A percentile compares a stretch with the other conserved stretches of the same genome.
Conservation (phyloP, 2,797 vertebrate genomes). For the Antennarius maculatus region DNA sequence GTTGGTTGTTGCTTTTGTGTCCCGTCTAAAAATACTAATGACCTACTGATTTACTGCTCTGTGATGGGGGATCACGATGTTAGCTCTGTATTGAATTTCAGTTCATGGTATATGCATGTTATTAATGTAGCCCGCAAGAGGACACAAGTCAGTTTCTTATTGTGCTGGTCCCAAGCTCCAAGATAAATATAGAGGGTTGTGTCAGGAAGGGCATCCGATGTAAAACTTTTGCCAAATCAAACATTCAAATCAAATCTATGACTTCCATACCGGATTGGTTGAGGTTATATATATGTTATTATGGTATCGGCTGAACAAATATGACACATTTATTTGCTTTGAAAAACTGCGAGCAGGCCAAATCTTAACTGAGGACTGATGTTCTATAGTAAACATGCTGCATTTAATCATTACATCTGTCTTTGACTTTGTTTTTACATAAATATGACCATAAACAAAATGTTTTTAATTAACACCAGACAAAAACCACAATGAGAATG, state of each 20-base stretch:
- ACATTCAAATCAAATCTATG: too few relatives aligned
- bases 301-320: constrained; percentile 1
- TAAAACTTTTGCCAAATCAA: too few relatives aligned
- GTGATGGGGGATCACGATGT: not conserved
- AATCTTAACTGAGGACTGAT: constrained; percentile 5
- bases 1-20: constrained; percentile 32
- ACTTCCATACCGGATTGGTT: too few relatives aligned
- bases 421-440: constrained; percentile 4
- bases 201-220: too few relatives aligned
- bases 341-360: not conserved
- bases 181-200: too few relatives aligned
- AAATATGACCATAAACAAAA: constrained; percentile 10
- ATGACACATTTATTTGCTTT: constrained; percentile 16
- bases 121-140: constrained; percentile 3
- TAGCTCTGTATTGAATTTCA: constrained; percentile 5
- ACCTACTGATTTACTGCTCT: constrained; percentile 37
- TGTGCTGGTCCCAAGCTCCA: too few relatives aligned
- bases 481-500: not conserved
- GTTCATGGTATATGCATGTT: not conserved
- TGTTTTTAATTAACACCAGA: constrained; percentile 7
- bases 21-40: constrained; percentile 2
- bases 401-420: constrained; percentile 2
- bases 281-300: not conserved
- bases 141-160: too few relatives aligned
- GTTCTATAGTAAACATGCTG: constrained; percentile 8